Evolutionary conservation across 2,797 vertebrate species (phyloP), one percentile per base, ranked within the genome.

Genomic region (Discoglossus pictus): DNA sequence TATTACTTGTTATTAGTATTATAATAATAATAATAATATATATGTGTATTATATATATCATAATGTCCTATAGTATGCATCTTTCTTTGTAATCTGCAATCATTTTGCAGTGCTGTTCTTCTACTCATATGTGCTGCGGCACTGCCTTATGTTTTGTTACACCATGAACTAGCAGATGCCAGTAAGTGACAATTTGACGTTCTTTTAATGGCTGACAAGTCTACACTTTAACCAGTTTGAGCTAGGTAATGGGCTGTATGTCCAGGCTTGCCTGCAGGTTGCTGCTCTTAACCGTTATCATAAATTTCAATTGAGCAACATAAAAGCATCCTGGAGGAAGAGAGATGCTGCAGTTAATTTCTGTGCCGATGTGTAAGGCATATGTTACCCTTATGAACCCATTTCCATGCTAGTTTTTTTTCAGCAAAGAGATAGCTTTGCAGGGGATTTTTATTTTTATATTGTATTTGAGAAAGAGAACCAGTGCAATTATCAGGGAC

Each of bases 201-300:
- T 35, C 31, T 51, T 48, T 17, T 70, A 70, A 62, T 69, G 67
- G 60, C 59, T 70, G 66, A 70, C 59, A 62, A 70, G 67, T 31
- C 50, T 63, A 56, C 50, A 70, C 56, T 63, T 63, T 62, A 70
- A 70, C 67, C 67, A 63, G 67, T 63, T 62, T 70, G 67, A 62
- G 60, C 50, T 51, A 56, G 60, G 60, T 70, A 70, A 70, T 63
- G 43, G 51, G 59, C 42, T 56, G 17, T 56, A 24, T 56, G 50
- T 42, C 21, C 52, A 56, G 43, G 59, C 50, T 70, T 61, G 67
- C 67, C 67, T 70, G 58, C 67, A 70, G 67, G 67, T 70, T 70
- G 43, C 42, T 63, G 42, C 51, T 56, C 51, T 62, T 34, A 62
- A 50, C 67, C 56, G 59, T 63, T 62, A 56, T 27, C 47, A 35